Evolutionary conservation across 2,113 vertebrate species (phyloP).

Genomic region (Mustelus asterias): DNA sequence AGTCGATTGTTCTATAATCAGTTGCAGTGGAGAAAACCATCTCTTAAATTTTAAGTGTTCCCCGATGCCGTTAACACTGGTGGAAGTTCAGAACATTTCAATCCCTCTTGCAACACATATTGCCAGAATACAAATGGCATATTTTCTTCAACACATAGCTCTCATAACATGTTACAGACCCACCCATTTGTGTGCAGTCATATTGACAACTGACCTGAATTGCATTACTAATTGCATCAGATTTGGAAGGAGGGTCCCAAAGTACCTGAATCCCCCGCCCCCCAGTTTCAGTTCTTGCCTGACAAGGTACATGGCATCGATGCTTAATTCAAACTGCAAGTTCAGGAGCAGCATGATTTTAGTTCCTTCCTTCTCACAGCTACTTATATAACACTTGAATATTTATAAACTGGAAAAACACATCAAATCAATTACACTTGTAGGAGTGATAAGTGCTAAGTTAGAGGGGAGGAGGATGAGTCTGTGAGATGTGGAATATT

Average conservation of each 20-base stretch:
- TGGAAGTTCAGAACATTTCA: background rate
- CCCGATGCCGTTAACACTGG: background rate
- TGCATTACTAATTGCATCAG: background rate
- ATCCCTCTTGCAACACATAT: background rate
- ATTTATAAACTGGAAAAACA: constrained; percentile 1
- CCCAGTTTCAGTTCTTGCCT: background rate
- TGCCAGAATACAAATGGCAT: background rate
- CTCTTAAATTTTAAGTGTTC: background rate
- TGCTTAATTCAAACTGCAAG: background rate
- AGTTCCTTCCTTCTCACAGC: background rate
- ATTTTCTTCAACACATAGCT: background rate
- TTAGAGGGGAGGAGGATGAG: background rate
- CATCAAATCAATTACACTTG: background rate
- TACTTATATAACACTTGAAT: background rate
- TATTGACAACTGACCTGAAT: background rate
- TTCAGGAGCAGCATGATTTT: background rate
- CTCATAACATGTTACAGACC: background rate
- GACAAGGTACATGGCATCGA: background rate
- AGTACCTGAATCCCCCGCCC: background rate
- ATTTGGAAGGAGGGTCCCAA: background rate
- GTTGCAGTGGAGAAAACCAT: background rate
- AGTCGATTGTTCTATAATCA: background rate
- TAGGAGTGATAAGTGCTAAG: background rate
- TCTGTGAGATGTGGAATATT: background rate
- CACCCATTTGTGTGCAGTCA: background rate